A percentile compares a stretch with the other conserved stretches of the same genome.
phyloP scores from a whole-genome alignment of 1,140 invertebrate species.

The Aphidius gifuensis region DNA sequence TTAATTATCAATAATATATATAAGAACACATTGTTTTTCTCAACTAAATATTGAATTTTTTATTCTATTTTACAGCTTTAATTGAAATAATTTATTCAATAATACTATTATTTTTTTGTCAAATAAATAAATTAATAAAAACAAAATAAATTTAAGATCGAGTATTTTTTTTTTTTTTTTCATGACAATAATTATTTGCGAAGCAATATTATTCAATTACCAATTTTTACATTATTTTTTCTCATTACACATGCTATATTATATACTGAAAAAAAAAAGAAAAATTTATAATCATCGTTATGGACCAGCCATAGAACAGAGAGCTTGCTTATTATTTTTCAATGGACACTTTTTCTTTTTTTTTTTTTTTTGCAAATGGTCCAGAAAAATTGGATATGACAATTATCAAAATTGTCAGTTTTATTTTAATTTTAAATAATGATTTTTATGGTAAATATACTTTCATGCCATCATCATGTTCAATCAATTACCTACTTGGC shows the following conservation, averaged over 20 bases:
- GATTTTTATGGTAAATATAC: constrained; percentile 15
- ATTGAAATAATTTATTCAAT: constrained; percentile 26
- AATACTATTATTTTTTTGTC: constrained; percentile 31
- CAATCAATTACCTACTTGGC: neutral
- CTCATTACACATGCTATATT: no score
- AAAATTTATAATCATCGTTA: no score
- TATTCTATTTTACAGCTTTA: no score
- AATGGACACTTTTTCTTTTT: no score
- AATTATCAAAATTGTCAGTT: neutral
- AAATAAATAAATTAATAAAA: no score
- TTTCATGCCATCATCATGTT: constrained; percentile 13
- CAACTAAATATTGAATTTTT: constrained; percentile 20
- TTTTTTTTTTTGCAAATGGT: constrained; percentile 5
- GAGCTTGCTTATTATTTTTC: no score
- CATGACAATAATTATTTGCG: constrained; percentile 2
- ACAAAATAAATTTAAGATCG: no score
- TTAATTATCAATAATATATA: constrained; percentile 29
- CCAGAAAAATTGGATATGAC: no score
- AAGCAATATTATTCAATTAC: constrained; percentile 26
- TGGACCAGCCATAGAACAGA: no score
- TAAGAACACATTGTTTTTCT: constrained; percentile 39
- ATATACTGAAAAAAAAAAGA: no score
- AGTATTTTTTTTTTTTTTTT: no score
- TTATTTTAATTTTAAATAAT: constrained; percentile 2
- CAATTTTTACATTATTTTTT: constrained; percentile 28